Conservation (phyloP, 2,113 vertebrate genomes). For the Cyprinodon brontotheroides region DNA sequence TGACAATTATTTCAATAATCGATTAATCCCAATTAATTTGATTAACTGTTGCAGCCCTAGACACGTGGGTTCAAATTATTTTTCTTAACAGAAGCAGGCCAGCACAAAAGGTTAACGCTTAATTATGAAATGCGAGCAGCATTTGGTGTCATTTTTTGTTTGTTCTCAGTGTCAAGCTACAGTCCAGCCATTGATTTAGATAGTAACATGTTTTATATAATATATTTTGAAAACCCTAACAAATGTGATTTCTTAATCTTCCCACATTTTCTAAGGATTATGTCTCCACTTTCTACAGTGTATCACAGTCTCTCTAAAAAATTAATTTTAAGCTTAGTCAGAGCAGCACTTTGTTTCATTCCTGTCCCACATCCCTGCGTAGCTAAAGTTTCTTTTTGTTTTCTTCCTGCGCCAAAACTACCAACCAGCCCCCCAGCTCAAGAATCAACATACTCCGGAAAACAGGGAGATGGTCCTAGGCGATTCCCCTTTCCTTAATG, state of each 20-base stretch:
- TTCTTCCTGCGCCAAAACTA: conserved; percentile 43
- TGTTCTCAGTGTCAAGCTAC: not conserved
- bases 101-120: not conserved
- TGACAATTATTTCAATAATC: too few relatives aligned
- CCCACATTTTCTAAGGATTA: not conserved
- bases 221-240: not conserved
- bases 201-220: not conserved
- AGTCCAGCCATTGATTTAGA: not conserved
- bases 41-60: too few relatives aligned
- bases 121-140: too few relatives aligned
- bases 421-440: conserved; percentile 41
- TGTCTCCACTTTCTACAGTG: not conserved
- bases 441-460: conserved; percentile 72
- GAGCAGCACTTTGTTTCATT: conserved; percentile 31
- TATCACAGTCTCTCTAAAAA: not conserved
- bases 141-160: not conserved
- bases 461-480: conserved; percentile 73
- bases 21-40: too few relatives aligned
- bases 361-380: conserved; percentile 45
- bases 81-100: too few relatives aligned
- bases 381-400: conserved; percentile 57
- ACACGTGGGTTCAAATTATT: not conserved
- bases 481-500: conserved; percentile 72
- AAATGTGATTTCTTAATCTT: not conserved
- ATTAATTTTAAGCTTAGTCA: conserved; percentile 25